Evolutionary conservation across 1,140 invertebrate genomes (phyloP).

Genomic region (Ostrea denselamellosa): DNA sequence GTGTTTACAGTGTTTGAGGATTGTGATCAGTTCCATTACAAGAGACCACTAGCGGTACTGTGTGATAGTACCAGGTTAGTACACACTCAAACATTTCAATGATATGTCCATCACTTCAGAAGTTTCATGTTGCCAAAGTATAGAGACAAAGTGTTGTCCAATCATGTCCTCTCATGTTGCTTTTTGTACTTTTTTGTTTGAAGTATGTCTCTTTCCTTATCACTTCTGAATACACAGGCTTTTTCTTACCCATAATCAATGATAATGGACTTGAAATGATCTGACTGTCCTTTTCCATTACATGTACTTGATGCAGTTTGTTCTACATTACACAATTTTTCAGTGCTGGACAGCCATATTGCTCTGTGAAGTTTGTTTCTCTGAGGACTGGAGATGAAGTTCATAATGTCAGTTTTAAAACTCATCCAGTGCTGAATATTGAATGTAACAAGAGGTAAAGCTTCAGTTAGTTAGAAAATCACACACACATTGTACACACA

Average conservation of each 20-base stretch:
- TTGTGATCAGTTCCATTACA: conserved; percentile 82
- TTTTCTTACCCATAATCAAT: not conserved
- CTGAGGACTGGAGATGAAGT: conserved; percentile 93
- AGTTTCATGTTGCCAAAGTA: no score
- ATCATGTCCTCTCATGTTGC: no score
- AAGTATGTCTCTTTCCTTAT: no score
- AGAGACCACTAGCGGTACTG: conserved; percentile 91
- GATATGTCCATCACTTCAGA: no score
- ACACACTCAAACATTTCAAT: not conserved
- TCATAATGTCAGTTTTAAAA: conserved; percentile 91
- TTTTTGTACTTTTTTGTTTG: no score
- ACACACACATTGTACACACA: no score
- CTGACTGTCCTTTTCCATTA: no score
- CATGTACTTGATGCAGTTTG: no score
- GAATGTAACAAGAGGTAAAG: conserved; percentile 84
- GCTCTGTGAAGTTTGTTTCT: conserved; percentile 93
- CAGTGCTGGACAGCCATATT: conserved; percentile 89
- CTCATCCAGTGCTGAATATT: conserved; percentile 91
- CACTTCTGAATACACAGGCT: not conserved
- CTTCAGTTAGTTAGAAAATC: not conserved
- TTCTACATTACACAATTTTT: conserved; percentile 21
- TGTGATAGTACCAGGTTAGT: conserved; percentile 86
- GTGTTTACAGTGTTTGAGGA: conserved; percentile 82
- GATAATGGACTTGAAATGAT: no score
- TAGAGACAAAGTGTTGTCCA: no score